Conservation (phyloP, 2,888 invertebrate species). For the Clunio marinus region DNA sequence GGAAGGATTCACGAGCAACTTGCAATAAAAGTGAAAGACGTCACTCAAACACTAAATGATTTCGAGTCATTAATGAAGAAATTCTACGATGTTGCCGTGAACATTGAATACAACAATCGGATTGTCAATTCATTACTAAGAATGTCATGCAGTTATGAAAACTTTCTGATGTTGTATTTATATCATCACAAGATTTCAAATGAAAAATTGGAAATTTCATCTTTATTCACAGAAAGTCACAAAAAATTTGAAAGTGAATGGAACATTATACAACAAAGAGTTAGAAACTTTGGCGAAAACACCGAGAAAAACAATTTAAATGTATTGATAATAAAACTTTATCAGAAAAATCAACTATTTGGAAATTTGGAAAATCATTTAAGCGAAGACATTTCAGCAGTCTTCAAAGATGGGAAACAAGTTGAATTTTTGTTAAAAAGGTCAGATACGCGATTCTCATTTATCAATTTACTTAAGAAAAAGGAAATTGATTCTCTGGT, state of each 20-base stretch:
- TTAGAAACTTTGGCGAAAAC: constrained; percentile 24
- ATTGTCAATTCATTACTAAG: constrained; percentile 26
- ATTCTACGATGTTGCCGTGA: constrained; percentile 24
- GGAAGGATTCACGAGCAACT: constrained; percentile 29
- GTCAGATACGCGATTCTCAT: background rate
- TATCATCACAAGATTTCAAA: constrained; percentile 13
- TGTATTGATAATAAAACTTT: constrained; percentile 1
- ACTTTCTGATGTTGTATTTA: constrained; percentile 27
- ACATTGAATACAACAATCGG: constrained; percentile 31
- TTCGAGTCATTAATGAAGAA: constrained; percentile 11
- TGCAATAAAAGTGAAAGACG: constrained; percentile 6
- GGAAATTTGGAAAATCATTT: background rate
- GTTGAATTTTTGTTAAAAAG: background rate
- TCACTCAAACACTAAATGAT: background rate
- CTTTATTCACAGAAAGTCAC: background rate
- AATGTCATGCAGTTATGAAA: constrained; percentile 23
- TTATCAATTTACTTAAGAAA: background rate
- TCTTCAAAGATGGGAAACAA: constrained; percentile 4
- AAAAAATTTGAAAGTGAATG: constrained; percentile 23
- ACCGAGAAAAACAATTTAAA: constrained; percentile 31
- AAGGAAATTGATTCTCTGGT: background rate
- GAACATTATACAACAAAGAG: constrained; percentile 36
- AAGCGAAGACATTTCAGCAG: background rate
- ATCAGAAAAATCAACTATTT: constrained; percentile 7
- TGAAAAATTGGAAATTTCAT: constrained; percentile 12